phyloP scores from a whole-genome alignment of 2,797 vertebrate genomes.

The Gephyroberyx darwinii region DNA sequence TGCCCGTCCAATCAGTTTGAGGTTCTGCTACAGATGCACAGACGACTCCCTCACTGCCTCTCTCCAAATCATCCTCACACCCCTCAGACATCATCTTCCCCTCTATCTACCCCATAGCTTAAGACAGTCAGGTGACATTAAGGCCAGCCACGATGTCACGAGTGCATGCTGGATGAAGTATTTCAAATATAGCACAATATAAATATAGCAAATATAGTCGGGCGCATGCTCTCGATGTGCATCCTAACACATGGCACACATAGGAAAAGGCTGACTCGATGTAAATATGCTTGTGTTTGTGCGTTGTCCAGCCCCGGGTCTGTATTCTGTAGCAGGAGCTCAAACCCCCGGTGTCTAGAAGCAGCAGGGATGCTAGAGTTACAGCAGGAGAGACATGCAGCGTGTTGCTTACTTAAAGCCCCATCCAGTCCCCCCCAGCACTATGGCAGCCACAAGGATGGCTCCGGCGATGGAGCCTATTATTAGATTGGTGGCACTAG shows the following conservation, averaged over 20 bases:
- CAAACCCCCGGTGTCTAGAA: constrained; percentile 91
- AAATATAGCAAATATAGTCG: too few species aligned
- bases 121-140: neutral
- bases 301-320: constrained; percentile 38
- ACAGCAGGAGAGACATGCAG: constrained; percentile 94
- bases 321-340: constrained; percentile 93
- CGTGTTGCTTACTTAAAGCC: constrained; percentile 99
- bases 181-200: constrained; percentile 17
- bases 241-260: neutral
- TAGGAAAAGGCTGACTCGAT: neutral
- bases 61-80: constrained; percentile 23
- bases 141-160: constrained; percentile 6
- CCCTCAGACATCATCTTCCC: neutral
- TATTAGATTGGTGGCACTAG: constrained; percentile 99
- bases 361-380: constrained; percentile 93
- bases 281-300: constrained; percentile 9
- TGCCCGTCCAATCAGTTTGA: constrained; percentile 91
- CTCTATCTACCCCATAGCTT: constrained; percentile 7
- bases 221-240: constrained; percentile 3
- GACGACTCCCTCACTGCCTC: constrained; percentile 27
- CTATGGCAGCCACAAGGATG: constrained; percentile 99
- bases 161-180: constrained; percentile 38
- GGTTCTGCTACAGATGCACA: constrained; percentile 94
- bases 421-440: constrained; percentile 99
- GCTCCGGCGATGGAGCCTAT: constrained; percentile 99